Conservation (phyloP, 2,113 vertebrate species). For the Salminus brasiliensis region DNA sequence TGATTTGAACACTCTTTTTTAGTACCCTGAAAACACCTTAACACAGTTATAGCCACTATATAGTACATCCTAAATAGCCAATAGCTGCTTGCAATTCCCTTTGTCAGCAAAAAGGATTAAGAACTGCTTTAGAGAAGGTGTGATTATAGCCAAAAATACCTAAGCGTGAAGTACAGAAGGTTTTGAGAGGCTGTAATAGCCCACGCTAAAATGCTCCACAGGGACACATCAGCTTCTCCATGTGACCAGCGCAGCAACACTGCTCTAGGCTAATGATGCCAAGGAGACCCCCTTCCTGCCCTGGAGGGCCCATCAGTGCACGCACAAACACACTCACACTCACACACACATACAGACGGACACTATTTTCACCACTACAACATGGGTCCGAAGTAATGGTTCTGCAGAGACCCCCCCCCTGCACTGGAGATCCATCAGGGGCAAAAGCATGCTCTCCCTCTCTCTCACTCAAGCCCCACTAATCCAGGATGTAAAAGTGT, state of each 20-base stretch:
- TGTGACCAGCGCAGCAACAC: constrained; percentile 41
- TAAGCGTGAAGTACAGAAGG: constrained; percentile 6
- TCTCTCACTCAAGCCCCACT: constrained; percentile 28
- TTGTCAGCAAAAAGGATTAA: constrained; percentile 29
- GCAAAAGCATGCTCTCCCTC: constrained; percentile 37
- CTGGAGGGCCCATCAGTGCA: neutral
- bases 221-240: constrained; percentile 28
- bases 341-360: neutral
- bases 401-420: neutral
- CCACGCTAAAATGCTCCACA: constrained; percentile 6
- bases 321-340: neutral
- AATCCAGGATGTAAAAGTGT: constrained; percentile 59
- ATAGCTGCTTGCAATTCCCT: constrained; percentile 4
- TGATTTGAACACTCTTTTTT: neutral
- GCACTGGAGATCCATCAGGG: constrained; percentile 10
- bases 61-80: constrained; percentile 21
- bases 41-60: neutral
- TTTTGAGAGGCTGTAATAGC: constrained; percentile 25
- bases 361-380: neutral
- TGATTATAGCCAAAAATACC: constrained; percentile 35
- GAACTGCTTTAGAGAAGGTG: neutral
- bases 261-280: constrained; percentile 41
- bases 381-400: constrained; percentile 29
- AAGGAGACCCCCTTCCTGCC: constrained; percentile 6
- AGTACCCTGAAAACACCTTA: neutral